Percentiles rank a stretch among this genome's conserved stretches.
phyloP scores from a whole-genome alignment of 1,140 invertebrate species.

The Papilio aristodemus region DNA sequence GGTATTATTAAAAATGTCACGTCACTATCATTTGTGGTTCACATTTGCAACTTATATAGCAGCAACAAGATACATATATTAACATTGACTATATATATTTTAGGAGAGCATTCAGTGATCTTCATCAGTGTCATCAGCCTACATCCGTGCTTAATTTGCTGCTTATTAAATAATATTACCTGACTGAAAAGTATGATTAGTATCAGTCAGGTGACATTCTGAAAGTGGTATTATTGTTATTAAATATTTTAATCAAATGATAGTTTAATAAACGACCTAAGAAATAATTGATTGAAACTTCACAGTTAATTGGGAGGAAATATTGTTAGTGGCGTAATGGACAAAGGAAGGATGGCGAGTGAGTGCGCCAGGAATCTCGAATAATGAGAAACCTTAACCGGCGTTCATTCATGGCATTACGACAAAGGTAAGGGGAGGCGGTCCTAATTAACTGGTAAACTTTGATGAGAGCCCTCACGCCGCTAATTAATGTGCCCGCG shows the following conservation, averaged over 20 bases:
- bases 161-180: no score
- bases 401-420: slow-evolving; percentile 56
- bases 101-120: no score
- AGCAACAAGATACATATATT: no score
- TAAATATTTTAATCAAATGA: slow-evolving; percentile 2
- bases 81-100: no score
- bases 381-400: slow-evolving; percentile 40
- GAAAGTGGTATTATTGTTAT: no score
- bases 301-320: slow-evolving; percentile 14
- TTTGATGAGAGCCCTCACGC: slow-evolving; percentile 74
- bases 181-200: no score
- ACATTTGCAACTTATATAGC: no score
- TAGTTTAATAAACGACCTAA: not conserved
- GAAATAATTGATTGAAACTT: slow-evolving; percentile 1
- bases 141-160: no score
- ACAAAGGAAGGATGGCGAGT: slow-evolving; percentile 25
- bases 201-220: no score
- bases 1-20: no score
- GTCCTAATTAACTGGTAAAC: slow-evolving; percentile 80
- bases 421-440: slow-evolving; percentile 62
- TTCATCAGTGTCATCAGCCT: no score
- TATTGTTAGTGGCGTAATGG: slow-evolving; percentile 26
- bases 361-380: slow-evolving; percentile 27
- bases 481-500: slow-evolving; percentile 77
- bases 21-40: no score